Percentiles rank a stretch among this genome's conserved stretches.
phyloP scores from a whole-genome alignment of 2,797 vertebrate genomes.

The Sebastes iracundus region DNA sequence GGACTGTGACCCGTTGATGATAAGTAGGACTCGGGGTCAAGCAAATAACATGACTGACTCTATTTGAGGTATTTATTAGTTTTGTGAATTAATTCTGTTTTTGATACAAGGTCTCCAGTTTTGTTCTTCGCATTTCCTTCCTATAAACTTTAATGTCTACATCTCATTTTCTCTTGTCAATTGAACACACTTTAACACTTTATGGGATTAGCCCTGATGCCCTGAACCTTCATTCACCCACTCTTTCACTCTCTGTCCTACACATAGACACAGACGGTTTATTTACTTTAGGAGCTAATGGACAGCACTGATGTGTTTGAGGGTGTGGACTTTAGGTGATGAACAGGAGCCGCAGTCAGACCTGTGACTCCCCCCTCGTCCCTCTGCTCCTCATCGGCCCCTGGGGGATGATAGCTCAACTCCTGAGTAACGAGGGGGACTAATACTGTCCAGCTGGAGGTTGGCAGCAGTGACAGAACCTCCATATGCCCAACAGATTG shows the following conservation, averaged over 20 bases:
- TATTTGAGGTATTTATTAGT: background rate
- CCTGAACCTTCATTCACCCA: slow-evolving; percentile 2
- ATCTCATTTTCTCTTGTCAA: background rate
- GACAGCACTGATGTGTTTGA: slow-evolving; percentile 44
- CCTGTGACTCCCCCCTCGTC: slow-evolving; percentile 20
- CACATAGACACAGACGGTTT: slow-evolving; percentile 37
- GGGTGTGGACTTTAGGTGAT: slow-evolving; percentile 27
- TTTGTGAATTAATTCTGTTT: background rate
- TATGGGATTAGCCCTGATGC: slow-evolving; percentile 17
- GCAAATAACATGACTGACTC: background rate
- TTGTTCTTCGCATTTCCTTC: background rate
- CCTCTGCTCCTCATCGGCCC: slow-evolving; percentile 54
- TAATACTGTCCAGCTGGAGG: slow-evolving; percentile 77
- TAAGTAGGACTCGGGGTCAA: background rate
- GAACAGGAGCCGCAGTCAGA: slow-evolving; percentile 62
- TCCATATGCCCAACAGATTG: slow-evolving; percentile 72
- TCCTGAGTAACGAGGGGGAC: slow-evolving; percentile 41
- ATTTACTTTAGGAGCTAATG: slow-evolving; percentile 62
- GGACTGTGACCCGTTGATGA: background rate
- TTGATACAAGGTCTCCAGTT: background rate
- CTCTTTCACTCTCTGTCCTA: slow-evolving; percentile 8
- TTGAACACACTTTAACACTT: slow-evolving; percentile 27
- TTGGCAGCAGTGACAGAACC: slow-evolving; percentile 51
- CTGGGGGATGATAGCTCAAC: slow-evolving; percentile 61
- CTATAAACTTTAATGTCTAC: background rate